Base-by-base conservation (phyloP, 2,113 vertebrate genomes). In the Pseudopodoces humilis region DNA sequence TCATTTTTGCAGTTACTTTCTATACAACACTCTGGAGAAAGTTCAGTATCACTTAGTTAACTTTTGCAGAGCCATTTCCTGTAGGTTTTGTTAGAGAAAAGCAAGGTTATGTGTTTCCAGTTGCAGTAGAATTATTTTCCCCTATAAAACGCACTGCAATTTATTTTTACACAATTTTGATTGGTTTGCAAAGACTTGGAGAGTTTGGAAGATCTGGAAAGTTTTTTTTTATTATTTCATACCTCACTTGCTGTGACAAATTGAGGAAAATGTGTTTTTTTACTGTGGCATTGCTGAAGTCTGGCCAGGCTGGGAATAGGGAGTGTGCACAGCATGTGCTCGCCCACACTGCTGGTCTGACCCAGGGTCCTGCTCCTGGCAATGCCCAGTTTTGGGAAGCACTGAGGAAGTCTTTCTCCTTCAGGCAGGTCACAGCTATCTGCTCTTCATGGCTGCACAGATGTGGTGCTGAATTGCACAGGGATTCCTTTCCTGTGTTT, bases 41-140 rank as follows among this genome's bases (percentile, higher is more conserved):
- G 90, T 93, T 96, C 86, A 84, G 71, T 64, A 71, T 95, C 95
- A 95, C 92, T 95, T 77, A 93, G 83, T 95, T 96, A 94, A 96
- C 76, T 92, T 94, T 13, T 92, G 90, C 93, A 92, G 92, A 92
- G 68, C 90, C 64, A 56, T 96, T 97, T 96, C 94, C 95, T 96
- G 90, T 64, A 93, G 82, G 37, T 78, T 96, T 83, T 86, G 79
- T 83, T 90, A 81, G 68, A 94, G 68, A 88, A 90, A 95, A 93
- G 79, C 50, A 92, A 35, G 64, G 28, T 81, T 77, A 83, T 74
- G 64, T 78, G 88, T 95, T 96, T 88, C 85, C 72, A 92, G 55
- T 94, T 94, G 90, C 72, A 92, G 41, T 17, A 39, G 68, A 83
- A 62, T 53, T 80, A 69, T 82, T 89, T 94, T 85, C 63, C 74